Conservation (phyloP, 2,113 vertebrate species). For the Lanius ludovicianus region DNA sequence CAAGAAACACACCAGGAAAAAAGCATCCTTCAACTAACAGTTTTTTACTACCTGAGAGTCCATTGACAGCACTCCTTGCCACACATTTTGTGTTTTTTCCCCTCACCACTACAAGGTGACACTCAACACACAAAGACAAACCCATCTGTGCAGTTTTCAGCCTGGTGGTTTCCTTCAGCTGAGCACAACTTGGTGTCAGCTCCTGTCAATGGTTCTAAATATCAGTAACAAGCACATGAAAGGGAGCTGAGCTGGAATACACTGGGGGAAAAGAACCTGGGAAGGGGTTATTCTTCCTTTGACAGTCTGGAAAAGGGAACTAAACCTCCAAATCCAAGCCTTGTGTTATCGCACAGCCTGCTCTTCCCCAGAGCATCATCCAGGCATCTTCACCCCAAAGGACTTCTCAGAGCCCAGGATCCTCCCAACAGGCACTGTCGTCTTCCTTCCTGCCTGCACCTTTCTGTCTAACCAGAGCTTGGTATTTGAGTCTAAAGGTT, state of each 20-base stretch:
- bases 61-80: neutral
- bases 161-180: neutral
- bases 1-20: neutral
- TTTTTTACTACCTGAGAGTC: neutral
- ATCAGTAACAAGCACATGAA: neutral
- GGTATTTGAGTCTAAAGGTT: slow-evolving; percentile 86
- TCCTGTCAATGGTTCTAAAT: neutral
- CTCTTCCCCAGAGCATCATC: neutral
- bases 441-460: slow-evolving; percentile 32
- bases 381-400: neutral
- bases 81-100: neutral
- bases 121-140: neutral
- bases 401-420: neutral
- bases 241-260: neutral
- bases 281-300: neutral
- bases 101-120: neutral
- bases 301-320: neutral
- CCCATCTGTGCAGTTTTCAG: neutral
- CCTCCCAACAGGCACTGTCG: slow-evolving; percentile 22
- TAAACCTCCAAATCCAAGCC: neutral
- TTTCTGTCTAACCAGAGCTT: slow-evolving; percentile 68
- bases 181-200: neutral
- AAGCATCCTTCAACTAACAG: neutral
- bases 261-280: rapidly evolving
- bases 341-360: neutral